A percentile compares a stretch with the other conserved stretches of the same genome.
Evolutionary conservation across 2,888 invertebrate genomes (phyloP).

Genomic region (Oligia latruncula): DNA sequence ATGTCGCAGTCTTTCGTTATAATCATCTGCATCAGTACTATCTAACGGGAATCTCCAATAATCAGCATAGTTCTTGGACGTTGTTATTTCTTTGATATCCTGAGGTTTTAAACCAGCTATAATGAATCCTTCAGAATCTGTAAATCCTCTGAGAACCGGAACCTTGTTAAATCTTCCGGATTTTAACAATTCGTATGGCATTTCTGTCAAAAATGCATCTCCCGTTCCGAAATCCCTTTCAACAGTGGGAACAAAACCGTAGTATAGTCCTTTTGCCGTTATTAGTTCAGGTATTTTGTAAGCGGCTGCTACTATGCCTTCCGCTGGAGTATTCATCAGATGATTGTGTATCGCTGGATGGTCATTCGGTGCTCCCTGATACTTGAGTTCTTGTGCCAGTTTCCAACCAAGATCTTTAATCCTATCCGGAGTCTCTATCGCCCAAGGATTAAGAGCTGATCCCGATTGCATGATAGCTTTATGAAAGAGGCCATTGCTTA

Average conservation of each 20-base stretch:
- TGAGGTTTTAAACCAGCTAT: constrained; percentile 69
- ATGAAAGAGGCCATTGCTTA: constrained; percentile 76
- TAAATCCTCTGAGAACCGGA: constrained; percentile 86
- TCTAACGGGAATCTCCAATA: constrained; percentile 58
- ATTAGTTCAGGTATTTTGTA: constrained; percentile 55
- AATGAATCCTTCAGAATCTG: constrained; percentile 69
- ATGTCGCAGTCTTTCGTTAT: constrained; percentile 64
- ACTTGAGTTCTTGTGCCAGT: constrained; percentile 69
- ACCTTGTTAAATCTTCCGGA: constrained; percentile 79
- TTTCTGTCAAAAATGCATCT: constrained; percentile 71
- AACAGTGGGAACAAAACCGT: constrained; percentile 77
- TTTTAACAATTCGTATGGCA: constrained; percentile 81
- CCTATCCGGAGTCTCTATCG: constrained; percentile 67
- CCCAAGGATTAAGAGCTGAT: constrained; percentile 77
- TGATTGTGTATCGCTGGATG: constrained; percentile 66
- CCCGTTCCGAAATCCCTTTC: constrained; percentile 75
- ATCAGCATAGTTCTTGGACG: constrained; percentile 67
- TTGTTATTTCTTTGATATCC: constrained; percentile 64
- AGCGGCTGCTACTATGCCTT: constrained; percentile 57
- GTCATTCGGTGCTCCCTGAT: constrained; percentile 67
- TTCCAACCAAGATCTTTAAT: constrained; percentile 65
- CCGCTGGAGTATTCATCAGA: constrained; percentile 63
- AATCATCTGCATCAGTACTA: constrained; percentile 55
- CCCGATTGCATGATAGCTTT: constrained; percentile 81
- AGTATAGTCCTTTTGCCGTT: constrained; percentile 32